Percentiles rank a stretch among this genome's conserved stretches.
These are phyloP conservation scores for Rhizoglyphus robini DNA, from an alignment of 1,140 invertebrate genomes.

Conservation along the genomic window DNA sequence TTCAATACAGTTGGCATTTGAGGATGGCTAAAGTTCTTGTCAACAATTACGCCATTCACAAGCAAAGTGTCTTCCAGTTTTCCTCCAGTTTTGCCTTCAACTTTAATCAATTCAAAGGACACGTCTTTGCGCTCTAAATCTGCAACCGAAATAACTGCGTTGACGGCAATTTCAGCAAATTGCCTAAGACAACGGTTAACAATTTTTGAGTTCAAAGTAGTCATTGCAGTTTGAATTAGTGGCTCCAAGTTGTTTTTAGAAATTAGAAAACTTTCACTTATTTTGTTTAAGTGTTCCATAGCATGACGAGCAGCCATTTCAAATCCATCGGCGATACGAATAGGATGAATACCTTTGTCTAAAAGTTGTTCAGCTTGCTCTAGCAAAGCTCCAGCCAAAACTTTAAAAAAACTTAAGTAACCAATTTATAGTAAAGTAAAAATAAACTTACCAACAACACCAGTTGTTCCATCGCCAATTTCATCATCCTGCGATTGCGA, in stretches of 20 bases:
- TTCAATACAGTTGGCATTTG: slow-evolving; percentile 90
- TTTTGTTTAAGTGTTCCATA: slow-evolving; percentile 67
- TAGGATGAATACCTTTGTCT: slow-evolving; percentile 96
- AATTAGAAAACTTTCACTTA: slow-evolving; percentile 78
- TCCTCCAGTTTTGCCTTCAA: slow-evolving; percentile 95
- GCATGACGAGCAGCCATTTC: slow-evolving; percentile 89
- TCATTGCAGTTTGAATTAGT: slow-evolving; percentile 89
- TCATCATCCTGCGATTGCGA: slow-evolving; percentile 99
- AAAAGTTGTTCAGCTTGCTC: slow-evolving; percentile 86
- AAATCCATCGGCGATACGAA: slow-evolving; percentile 96
- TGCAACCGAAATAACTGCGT: slow-evolving; percentile 83
- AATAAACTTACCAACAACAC: slow-evolving; percentile 62
- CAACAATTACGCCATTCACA: slow-evolving; percentile 90
- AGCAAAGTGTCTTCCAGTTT: slow-evolving; percentile 91
- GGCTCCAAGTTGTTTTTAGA: slow-evolving; percentile 67
- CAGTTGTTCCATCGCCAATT: slow-evolving; percentile 98
- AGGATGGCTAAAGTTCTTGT: slow-evolving; percentile 98
- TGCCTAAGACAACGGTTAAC: slow-evolving; percentile 63
- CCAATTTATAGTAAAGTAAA: background rate
- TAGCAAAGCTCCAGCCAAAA: slow-evolving; percentile 73
- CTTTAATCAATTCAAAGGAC: slow-evolving; percentile 98
- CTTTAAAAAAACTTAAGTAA: slow-evolving; percentile 33
- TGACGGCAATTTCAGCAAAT: slow-evolving; percentile 97
- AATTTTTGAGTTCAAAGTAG: slow-evolving; percentile 97
- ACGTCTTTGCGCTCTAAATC: slow-evolving; percentile 89